These are phyloP conservation scores for Sphinx pinastri DNA, from an alignment of 2,888 invertebrate species.

Conservation along the genomic window DNA sequence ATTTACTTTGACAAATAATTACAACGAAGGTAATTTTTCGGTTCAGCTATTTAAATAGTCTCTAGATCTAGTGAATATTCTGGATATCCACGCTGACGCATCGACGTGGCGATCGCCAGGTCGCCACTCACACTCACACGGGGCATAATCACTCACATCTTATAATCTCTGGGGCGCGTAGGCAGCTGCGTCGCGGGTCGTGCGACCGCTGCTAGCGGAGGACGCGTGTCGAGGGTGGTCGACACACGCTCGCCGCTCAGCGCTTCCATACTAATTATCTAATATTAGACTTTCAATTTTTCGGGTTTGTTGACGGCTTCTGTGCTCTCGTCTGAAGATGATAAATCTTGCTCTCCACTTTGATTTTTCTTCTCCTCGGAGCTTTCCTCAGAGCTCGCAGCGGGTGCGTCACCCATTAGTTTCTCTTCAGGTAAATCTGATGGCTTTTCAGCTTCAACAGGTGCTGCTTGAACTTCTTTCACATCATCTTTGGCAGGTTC, in stretches of 20 bases:
- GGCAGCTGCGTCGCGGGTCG: slow-evolving; percentile 41
- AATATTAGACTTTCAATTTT: slow-evolving; percentile 55
- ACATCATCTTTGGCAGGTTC: slow-evolving; percentile 32
- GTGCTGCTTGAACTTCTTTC: slow-evolving; percentile 29
- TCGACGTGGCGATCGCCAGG: slow-evolving; percentile 39
- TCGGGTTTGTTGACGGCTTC: slow-evolving; percentile 52
- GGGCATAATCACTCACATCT: slow-evolving; percentile 43
- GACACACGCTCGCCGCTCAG: slow-evolving; percentile 78
- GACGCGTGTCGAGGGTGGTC: slow-evolving; percentile 80
- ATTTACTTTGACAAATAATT: slow-evolving; percentile 80
- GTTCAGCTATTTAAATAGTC: slow-evolving; percentile 79
- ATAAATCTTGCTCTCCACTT: slow-evolving; percentile 48
- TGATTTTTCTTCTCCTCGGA: slow-evolving; percentile 49
- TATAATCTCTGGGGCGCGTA: slow-evolving; percentile 46
- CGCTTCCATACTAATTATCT: slow-evolving; percentile 57
- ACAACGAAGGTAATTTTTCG: slow-evolving; percentile 76
- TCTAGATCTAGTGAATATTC: slow-evolving; percentile 75
- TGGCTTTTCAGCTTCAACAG: slow-evolving; percentile 34
- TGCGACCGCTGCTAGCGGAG: slow-evolving; percentile 58
- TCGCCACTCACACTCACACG: slow-evolving; percentile 53
- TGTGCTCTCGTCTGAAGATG: slow-evolving; percentile 56
- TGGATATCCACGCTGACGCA: slow-evolving; percentile 53
- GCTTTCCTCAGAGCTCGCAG: slow-evolving; percentile 62
- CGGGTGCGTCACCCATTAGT: slow-evolving; percentile 49
- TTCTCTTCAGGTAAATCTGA: slow-evolving; percentile 42